Evolutionary conservation across 2,113 vertebrate genomes (phyloP).

Genomic region (Cephalopterus ornatus): DNA sequence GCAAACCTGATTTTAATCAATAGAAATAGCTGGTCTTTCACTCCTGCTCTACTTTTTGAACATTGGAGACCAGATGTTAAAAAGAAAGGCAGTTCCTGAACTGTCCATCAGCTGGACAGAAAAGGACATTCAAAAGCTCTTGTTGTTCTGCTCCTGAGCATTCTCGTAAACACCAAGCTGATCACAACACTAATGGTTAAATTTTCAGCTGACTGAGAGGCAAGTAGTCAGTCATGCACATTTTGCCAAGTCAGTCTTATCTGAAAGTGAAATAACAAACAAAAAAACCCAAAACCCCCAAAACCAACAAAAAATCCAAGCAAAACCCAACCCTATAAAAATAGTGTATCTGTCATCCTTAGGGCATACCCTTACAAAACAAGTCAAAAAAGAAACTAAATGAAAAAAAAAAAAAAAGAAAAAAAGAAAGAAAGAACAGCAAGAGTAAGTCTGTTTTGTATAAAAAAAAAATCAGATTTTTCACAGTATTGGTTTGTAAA

Average conservation of each 20-base stretch:
- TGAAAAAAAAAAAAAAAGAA: too few species aligned
- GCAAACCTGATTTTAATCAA: too few species aligned
- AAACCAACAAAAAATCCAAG: too few species aligned
- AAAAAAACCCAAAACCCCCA: accelerated
- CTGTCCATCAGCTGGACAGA: not conserved
- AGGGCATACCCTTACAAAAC: not conserved
- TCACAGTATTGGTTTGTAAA: not conserved
- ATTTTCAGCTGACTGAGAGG: not conserved
- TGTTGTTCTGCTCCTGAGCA: not conserved
- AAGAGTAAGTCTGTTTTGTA: not conserved
- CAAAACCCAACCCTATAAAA: not conserved
- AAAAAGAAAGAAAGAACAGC: not conserved
- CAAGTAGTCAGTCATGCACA: not conserved
- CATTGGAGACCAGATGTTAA: not conserved
- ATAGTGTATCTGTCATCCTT: not conserved
- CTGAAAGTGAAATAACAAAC: not conserved
- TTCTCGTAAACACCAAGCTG: not conserved
- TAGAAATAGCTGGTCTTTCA: too few species aligned
- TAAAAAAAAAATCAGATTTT: not conserved
- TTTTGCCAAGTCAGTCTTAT: not conserved
- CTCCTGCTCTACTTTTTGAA: not conserved
- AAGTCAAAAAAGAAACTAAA: too few species aligned
- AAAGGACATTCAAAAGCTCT: not conserved
- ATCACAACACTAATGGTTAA: not conserved
- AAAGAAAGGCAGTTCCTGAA: not conserved